Evolutionary conservation across 2,888 invertebrate species (phyloP).

Genomic region (Oligia strigilis): DNA sequence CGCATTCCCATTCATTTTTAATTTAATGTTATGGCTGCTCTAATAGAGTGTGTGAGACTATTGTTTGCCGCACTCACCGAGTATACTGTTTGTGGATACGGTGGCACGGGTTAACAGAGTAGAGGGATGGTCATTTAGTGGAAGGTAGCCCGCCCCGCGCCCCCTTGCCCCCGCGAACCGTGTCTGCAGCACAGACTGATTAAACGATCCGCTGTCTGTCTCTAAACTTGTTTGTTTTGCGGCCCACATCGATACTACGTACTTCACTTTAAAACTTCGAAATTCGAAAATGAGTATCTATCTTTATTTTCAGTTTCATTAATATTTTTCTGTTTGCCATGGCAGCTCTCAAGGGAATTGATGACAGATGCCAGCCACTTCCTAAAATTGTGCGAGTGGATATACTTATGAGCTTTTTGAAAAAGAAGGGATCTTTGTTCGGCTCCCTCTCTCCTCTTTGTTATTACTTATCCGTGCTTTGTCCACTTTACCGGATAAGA

Average conservation of each 20-base stretch:
- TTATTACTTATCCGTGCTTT: conserved; percentile 19
- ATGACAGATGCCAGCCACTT: conserved; percentile 26
- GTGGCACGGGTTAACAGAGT: conserved; percentile 87
- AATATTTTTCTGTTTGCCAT: conserved; percentile 12
- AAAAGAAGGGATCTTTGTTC: not conserved
- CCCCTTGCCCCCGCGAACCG: conserved; percentile 62
- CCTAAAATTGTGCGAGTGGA: not conserved
- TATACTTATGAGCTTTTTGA: not conserved
- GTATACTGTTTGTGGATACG: conserved; percentile 89
- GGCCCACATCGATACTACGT: conserved; percentile 75
- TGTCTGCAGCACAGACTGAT: conserved; percentile 87
- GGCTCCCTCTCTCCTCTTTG: not conserved
- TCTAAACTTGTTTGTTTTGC: conserved; percentile 83
- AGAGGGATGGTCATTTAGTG: conserved; percentile 89
- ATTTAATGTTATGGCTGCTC: conserved; percentile 63
- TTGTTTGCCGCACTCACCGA: conserved; percentile 83
- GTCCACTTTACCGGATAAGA: not conserved
- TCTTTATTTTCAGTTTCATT: conserved; percentile 24
- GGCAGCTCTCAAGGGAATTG: not conserved
- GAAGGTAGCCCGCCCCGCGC: conserved; percentile 80
- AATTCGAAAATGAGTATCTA: conserved; percentile 54
- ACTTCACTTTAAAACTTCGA: conserved; percentile 69
- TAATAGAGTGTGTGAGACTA: conserved; percentile 65
- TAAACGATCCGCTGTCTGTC: conserved; percentile 87
- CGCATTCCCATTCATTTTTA: not conserved